Base-by-base conservation (phyloP, 2,113 vertebrate species). In the Theristicus caerulescens region DNA sequence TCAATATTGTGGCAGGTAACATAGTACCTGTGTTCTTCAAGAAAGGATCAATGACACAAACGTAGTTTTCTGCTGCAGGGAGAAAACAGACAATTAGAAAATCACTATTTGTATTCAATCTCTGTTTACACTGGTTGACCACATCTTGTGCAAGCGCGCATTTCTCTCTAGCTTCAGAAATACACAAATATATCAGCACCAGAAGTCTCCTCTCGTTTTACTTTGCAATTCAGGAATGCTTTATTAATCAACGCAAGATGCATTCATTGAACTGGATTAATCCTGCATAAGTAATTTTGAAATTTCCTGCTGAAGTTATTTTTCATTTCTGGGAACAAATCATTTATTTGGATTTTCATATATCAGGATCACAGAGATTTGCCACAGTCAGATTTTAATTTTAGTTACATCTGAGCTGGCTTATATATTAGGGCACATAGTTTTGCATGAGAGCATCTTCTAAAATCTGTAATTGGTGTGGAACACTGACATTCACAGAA, bases 301-400 rank as follows among this genome's bases (percentile, higher is more conserved):
- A 98, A 98, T 97, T 98, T 97, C 97, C 98, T 98, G 98, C 96
- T 97, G 97, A 97, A 97, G 97, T 98, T 98, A 98, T 98, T 98
- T 98, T 97, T 98, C 98, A 98, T 98, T 98, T 98, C 98, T 98
- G 97, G 98, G 98, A 98, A 98, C 97, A 98, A 98, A 98, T 98
- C 94, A 97, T 97, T 97, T 98, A 97, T 98, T 98, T 98, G 98
- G 98, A 98, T 98, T 98, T 98, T 98, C 98, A 98, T 98, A 98
- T 98, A 98, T 98, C 98, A 98, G 98, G 98, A 98, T 98, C 98
- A 98, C 92, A 98, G 98, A 98, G 98, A 98, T 98, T 98, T 98
- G 98, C 98, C 97, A 98, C 98, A 98, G 98, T 97, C 97, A 98
- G 98, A 98, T 98, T 98, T 98, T 98, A 98, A 97, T 98, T 98